Conservation (phyloP, 37 sponge, comb jelly and placozoan species). For the Halisarca cf. caerulea region DNA sequence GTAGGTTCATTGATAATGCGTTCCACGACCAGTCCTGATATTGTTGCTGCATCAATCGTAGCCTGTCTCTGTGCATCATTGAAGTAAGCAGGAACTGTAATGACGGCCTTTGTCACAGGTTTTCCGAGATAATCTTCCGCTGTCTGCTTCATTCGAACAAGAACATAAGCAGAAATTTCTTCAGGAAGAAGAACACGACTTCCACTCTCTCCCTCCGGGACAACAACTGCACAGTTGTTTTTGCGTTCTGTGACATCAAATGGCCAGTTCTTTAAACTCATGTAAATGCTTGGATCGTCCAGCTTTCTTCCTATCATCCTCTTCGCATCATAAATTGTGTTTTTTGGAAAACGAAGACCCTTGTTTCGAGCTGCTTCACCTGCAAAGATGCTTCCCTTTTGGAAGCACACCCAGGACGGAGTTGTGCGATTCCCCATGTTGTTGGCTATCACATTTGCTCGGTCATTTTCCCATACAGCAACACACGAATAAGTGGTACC, state of each 20-base stretch:
- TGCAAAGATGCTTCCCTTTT: slow-evolving; percentile 60
- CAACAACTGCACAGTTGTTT: slow-evolving; percentile 69
- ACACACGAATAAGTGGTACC: slow-evolving; percentile 97
- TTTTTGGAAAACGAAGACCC: slow-evolving; percentile 56
- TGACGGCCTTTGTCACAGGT: slow-evolving; percentile 62
- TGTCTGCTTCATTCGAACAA: slow-evolving; percentile 93
- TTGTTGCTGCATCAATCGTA: slow-evolving; percentile 85
- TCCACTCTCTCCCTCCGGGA: slow-evolving; percentile 13
- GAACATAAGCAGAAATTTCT: slow-evolving; percentile 85
- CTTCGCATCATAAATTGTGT: slow-evolving; percentile 88
- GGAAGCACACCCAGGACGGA: slow-evolving; percentile 92
- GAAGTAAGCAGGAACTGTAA: slow-evolving; percentile 96
- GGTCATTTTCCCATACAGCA: slow-evolving; percentile 81
- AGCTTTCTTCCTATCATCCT: slow-evolving; percentile 88
- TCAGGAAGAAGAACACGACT: slow-evolving; percentile 68
- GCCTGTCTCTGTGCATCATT: slow-evolving; percentile 96
- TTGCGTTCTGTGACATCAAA: slow-evolving; percentile 58
- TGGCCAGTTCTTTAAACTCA: slow-evolving; percentile 69
- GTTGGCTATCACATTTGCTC: slow-evolving; percentile 79
- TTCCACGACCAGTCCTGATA: slow-evolving; percentile 88
- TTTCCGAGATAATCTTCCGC: slow-evolving; percentile 88
- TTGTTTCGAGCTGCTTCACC: slow-evolving; percentile 89
- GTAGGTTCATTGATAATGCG: slow-evolving; percentile 99
- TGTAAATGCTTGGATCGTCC: slow-evolving; percentile 55
- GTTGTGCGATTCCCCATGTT: slow-evolving; percentile 91